These are phyloP conservation scores for Exocentrus adspersus DNA, from an alignment of 2,888 invertebrate genomes.

Conservation along the genomic window DNA sequence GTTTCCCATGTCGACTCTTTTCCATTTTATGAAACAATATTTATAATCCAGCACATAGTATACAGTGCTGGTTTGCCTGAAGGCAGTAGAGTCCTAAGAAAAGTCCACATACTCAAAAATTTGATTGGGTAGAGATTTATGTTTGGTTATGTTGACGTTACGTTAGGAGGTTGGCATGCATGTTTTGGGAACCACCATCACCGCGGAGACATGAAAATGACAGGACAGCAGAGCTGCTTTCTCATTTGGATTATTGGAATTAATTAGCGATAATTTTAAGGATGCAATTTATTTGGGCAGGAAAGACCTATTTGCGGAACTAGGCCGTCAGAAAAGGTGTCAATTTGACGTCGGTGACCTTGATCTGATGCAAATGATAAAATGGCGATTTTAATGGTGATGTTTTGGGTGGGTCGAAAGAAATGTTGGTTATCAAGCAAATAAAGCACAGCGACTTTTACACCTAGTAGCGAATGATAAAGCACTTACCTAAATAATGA, in stretches of 20 bases:
- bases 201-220: too few relatives aligned
- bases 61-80: constrained; percentile 56
- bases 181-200: constrained; percentile 46
- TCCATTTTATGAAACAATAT: constrained; percentile 60
- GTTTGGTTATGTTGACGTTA: constrained; percentile 55
- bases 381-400: constrained; percentile 49
- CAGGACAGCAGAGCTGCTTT: constrained; percentile 29
- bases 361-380: constrained; percentile 52
- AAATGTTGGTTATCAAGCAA: constrained; percentile 41
- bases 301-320: constrained; percentile 31
- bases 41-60: constrained; percentile 61
- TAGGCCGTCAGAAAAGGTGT: constrained; percentile 32
- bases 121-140: constrained; percentile 43
- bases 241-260: constrained; percentile 31
- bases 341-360: constrained; percentile 59
- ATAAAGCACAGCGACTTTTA: constrained; percentile 35
- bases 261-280: constrained; percentile 30
- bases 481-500: constrained; percentile 52
- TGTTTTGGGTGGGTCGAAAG: constrained; percentile 57
- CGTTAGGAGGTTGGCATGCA: constrained; percentile 55
- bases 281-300: constrained; percentile 26
- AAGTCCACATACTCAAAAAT: constrained; percentile 56
- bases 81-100: constrained; percentile 56
- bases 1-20: constrained; percentile 62
- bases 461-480: constrained; percentile 38